These are phyloP conservation scores for Leptestheria dahalacensis DNA, from an alignment of 1,140 invertebrate genomes.

Conservation along the genomic window DNA sequence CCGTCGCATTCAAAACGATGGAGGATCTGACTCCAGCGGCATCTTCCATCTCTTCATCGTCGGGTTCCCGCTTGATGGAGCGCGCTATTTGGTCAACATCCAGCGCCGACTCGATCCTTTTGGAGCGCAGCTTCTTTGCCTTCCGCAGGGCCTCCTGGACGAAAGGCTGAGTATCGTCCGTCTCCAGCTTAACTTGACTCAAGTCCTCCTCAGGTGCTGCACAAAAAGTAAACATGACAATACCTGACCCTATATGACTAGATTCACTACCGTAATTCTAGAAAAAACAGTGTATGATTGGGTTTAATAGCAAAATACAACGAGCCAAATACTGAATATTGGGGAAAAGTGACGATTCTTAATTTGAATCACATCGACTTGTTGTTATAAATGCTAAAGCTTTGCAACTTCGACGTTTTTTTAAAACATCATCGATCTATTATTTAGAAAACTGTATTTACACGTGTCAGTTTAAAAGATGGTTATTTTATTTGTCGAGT, in stretches of 20 bases:
- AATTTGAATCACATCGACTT: too few relatives aligned
- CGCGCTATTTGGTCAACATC: background rate
- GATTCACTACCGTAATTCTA: background rate
- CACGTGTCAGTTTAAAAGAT: too few relatives aligned
- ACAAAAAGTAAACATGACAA: slow-evolving; percentile 1
- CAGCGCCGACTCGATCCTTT: slow-evolving; percentile 11
- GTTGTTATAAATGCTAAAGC: too few relatives aligned
- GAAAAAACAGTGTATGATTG: background rate
- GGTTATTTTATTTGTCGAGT: too few relatives aligned
- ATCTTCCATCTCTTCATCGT: slow-evolving; percentile 17
- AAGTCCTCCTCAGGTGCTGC: slow-evolving; percentile 34
- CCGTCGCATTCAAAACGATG: slow-evolving; percentile 82
- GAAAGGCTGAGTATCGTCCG: slow-evolving; percentile 60
- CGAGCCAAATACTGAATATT: too few relatives aligned
- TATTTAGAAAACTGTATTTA: too few relatives aligned
- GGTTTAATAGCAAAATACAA: slow-evolving; percentile 7
- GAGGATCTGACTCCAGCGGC: slow-evolving; percentile 17
- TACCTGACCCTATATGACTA: background rate
- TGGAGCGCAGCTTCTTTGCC: slow-evolving; percentile 47
- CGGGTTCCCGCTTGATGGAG: slow-evolving; percentile 1
- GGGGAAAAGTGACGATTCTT: too few relatives aligned
- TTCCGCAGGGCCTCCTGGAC: slow-evolving; percentile 57
- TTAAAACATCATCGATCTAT: too few relatives aligned
- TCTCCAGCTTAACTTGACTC: slow-evolving; percentile 40
- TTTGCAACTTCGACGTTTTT: too few relatives aligned